A percentile compares a stretch with the other conserved stretches of the same genome.
Conservation (phyloP, 2,113 vertebrate genomes). For the Pristiophorus japonicus region DNA sequence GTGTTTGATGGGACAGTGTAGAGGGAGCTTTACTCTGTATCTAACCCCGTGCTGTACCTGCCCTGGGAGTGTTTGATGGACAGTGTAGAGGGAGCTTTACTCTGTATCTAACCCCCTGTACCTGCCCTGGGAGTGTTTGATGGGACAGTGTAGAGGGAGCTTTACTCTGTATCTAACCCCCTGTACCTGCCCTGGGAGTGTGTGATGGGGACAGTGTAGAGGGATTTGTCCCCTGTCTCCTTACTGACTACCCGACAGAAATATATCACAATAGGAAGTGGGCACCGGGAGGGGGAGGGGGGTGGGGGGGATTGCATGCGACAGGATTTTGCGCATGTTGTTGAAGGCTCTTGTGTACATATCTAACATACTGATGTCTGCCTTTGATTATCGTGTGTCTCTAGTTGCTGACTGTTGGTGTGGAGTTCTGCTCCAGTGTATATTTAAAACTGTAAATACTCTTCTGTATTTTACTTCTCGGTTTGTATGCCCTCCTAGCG, state of each 20-base stretch:
- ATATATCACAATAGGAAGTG: neutral
- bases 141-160: too few relatives aligned
- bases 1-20: too few relatives aligned
- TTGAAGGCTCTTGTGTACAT: neutral
- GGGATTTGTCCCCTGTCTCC: neutral
- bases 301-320: neutral
- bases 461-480: neutral
- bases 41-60: too few relatives aligned
- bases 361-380: neutral
- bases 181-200: too few relatives aligned
- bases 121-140: too few relatives aligned
- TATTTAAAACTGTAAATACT: neutral
- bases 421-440: neutral
- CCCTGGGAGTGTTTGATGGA: too few relatives aligned
- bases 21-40: too few relatives aligned
- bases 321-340: neutral
- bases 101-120: too few relatives aligned
- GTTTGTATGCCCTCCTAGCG: neutral
- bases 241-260: neutral
- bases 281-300: rapidly evolving
- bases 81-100: too few relatives aligned
- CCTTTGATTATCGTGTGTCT: neutral
- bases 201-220: too few relatives aligned
- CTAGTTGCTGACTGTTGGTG: neutral
- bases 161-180: too few relatives aligned